Conservation (phyloP, 2,797 vertebrate genomes). For the Botia almorhae region DNA sequence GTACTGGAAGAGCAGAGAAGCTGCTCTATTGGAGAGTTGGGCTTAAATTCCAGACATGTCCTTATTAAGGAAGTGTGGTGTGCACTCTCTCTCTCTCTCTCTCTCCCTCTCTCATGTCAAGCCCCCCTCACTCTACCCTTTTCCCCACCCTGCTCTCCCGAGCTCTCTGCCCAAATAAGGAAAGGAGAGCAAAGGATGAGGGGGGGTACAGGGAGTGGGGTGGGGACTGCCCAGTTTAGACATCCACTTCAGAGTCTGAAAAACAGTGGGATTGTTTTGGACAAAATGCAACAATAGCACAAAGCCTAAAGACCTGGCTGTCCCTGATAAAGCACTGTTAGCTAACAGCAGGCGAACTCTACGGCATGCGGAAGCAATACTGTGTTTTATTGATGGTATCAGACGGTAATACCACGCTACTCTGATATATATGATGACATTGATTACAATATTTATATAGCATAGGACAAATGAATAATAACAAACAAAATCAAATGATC, state of each 20-base stretch:
- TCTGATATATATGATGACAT: no score
- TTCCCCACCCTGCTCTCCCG: conserved; percentile 71
- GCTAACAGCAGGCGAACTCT: neutral
- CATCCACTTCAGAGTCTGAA: conserved; percentile 79
- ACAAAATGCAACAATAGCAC: conserved; percentile 78
- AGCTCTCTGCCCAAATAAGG: conserved; percentile 97
- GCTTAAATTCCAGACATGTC: conserved; percentile 89
- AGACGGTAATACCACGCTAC: no score
- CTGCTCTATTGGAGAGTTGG: conserved; percentile 66
- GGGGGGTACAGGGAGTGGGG: conserved; percentile 65
- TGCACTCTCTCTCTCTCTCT: conserved; percentile 60
- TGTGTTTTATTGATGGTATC: no score
- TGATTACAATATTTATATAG: no score
- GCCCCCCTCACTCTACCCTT: conserved; percentile 53
- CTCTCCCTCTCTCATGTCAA: conserved; percentile 32
- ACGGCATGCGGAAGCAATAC: neutral
- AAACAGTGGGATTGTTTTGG: conserved; percentile 81
- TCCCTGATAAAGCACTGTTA: conserved; percentile 4
- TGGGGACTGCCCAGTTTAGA: conserved; percentile 77
- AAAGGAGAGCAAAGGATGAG: conserved; percentile 86
- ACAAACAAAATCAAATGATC: neutral
- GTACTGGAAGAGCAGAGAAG: conserved; percentile 67
- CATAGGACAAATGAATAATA: no score
- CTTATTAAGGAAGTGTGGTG: conserved; percentile 91
- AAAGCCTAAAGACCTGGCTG: neutral